phyloP scores from a whole-genome alignment of 2,797 vertebrate genomes.

The Rhinichthys osculus region DNA sequence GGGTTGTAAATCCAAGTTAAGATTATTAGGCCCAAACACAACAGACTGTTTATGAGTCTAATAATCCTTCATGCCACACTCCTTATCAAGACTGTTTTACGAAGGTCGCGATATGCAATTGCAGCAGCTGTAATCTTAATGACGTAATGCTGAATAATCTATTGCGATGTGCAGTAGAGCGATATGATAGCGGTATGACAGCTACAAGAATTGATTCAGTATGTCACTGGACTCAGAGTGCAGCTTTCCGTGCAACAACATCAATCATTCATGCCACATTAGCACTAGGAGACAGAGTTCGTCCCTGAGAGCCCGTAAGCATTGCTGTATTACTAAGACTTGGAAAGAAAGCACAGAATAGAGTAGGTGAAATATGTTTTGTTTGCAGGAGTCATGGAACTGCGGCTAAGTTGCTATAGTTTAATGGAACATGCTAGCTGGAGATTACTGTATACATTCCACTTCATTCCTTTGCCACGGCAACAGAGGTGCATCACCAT shows the following conservation, averaged over 20 bases:
- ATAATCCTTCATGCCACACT: background rate
- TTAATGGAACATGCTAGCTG: constrained; percentile 7
- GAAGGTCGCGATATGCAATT: background rate
- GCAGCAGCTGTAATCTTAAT: background rate
- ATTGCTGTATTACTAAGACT: background rate
- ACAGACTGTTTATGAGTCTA: constrained; percentile 17
- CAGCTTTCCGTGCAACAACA: constrained; percentile 20
- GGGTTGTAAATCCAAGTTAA: constrained; percentile 40
- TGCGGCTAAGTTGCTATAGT: background rate
- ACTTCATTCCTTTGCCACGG: constrained; percentile 17
- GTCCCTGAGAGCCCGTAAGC: constrained; percentile 8
- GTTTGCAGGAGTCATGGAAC: constrained; percentile 4
- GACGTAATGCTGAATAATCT: constrained; percentile 18
- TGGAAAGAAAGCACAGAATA: background rate
- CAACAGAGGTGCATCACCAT: constrained; percentile 19
- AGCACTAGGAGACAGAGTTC: constrained; percentile 8
- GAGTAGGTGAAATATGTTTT: constrained; percentile 11
- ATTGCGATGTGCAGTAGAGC: constrained; percentile 3
- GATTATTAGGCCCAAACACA: constrained; percentile 13
- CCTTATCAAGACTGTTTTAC: background rate
- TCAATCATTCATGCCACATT: constrained; percentile 46
- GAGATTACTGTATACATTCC: constrained; percentile 27
- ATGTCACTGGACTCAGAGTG: constrained; percentile 11
- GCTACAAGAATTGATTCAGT: constrained; percentile 41
- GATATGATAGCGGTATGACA: constrained; percentile 1